Evolutionary conservation across 2,113 vertebrate genomes (phyloP).

Genomic region (Zeus faber): DNA sequence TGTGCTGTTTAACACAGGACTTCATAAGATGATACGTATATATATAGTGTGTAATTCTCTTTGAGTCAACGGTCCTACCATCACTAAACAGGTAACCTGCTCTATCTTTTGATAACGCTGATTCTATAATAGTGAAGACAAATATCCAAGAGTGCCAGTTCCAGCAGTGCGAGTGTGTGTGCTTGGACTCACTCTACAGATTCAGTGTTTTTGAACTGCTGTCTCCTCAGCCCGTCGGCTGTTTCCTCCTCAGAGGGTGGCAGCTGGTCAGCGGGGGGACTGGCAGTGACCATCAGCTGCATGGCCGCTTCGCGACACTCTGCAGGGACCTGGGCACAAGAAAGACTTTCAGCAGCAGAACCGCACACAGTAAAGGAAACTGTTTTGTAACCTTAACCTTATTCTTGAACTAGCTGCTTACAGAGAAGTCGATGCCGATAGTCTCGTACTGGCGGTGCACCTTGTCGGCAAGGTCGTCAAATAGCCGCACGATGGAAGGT

Average conservation of each 20-base stretch:
- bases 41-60: too few relatives aligned
- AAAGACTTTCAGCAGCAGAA: too few relatives aligned
- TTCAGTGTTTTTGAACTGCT: constrained; percentile 83
- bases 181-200: constrained; percentile 82
- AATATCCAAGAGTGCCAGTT: too few relatives aligned
- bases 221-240: constrained; percentile 75
- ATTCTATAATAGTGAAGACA: too few relatives aligned
- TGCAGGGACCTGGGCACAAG: constrained; percentile 84
- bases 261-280: constrained; percentile 57
- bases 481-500: constrained; percentile 92
- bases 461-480: constrained; percentile 96
- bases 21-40: too few relatives aligned
- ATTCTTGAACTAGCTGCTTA: constrained; percentile 72
- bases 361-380: not conserved
- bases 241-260: constrained; percentile 75
- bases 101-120: too few relatives aligned
- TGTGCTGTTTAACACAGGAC: too few relatives aligned
- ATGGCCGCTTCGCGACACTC: constrained; percentile 78
- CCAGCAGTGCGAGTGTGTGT: too few relatives aligned
- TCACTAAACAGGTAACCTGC: too few relatives aligned
- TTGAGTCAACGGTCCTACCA: too few relatives aligned
- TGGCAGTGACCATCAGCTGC: constrained; percentile 76
- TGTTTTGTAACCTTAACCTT: too few relatives aligned
- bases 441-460: constrained; percentile 96
- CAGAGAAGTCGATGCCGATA: constrained; percentile 88